These are phyloP conservation scores for Falco cherrug DNA, from an alignment of 2,797 vertebrate genomes.

Conservation along the genomic window DNA sequence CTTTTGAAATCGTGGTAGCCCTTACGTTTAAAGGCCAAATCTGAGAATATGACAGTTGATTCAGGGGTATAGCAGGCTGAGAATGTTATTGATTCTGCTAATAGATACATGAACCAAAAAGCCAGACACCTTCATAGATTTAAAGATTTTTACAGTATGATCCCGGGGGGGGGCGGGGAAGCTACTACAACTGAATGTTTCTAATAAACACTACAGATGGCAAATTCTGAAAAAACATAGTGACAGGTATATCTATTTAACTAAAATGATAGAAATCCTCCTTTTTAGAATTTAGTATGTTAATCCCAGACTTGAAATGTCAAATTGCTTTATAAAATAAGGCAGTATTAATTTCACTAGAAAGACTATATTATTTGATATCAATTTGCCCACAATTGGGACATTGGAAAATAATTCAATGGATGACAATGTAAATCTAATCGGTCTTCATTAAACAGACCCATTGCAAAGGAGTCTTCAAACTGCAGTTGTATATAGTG, in stretches of 20 bases:
- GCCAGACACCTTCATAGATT: neutral
- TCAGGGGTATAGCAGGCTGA: neutral
- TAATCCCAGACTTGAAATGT: neutral
- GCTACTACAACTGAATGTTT: neutral
- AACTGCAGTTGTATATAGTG: neutral
- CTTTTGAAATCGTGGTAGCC: neutral
- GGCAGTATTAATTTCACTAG: neutral
- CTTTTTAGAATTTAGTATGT: neutral
- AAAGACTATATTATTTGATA: neutral
- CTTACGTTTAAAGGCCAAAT: neutral
- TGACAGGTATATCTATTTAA: neutral
- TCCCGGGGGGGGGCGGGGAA: no score
- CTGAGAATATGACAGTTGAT: neutral
- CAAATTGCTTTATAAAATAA: neutral
- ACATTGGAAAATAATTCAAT: neutral
- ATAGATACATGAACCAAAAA: neutral
- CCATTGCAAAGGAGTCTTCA: neutral
- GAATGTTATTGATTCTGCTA: neutral
- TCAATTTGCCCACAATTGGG: neutral
- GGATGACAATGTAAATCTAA: neutral
- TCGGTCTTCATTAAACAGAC: fast-evolving
- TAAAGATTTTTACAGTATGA: neutral
- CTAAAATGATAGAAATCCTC: neutral
- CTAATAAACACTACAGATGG: neutral
- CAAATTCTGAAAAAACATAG: neutral